These are phyloP conservation scores for Cotesia glomerata DNA, from an alignment of 1,140 invertebrate species.

Conservation along the genomic window DNA sequence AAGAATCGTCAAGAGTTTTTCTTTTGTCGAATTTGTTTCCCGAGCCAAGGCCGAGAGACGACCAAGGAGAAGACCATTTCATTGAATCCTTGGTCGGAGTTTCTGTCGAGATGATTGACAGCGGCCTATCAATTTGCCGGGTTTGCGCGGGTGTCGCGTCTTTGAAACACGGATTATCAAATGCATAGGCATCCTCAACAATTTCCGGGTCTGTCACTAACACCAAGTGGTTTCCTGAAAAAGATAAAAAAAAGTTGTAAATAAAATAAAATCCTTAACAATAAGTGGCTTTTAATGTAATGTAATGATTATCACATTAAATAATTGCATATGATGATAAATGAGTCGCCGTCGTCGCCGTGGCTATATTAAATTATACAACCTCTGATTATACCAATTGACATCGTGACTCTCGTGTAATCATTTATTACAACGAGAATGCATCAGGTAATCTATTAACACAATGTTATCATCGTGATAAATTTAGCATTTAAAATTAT, in stretches of 20 bases:
- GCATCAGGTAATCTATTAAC: background rate
- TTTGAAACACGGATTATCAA: conserved; percentile 81
- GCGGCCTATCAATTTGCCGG: conserved; percentile 53
- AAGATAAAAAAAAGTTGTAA: conserved; percentile 23
- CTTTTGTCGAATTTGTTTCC: conserved; percentile 63
- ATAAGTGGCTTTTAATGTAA: conserved; percentile 2
- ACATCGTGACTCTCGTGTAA: conserved; percentile 10
- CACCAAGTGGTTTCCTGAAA: conserved; percentile 74
- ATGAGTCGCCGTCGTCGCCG: background rate
- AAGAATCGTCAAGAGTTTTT: conserved; percentile 71
- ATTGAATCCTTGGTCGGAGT: conserved; percentile 57
- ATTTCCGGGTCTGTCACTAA: conserved; percentile 75
- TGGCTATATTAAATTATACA: conserved; percentile 4
- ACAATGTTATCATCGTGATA: background rate
- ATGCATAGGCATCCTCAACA: conserved; percentile 76
- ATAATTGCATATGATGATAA: background rate
- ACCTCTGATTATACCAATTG: conserved; percentile 10
- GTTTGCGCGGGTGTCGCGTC: conserved; percentile 54
- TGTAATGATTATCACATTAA: conserved; percentile 14
- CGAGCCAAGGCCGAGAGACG: conserved; percentile 60
- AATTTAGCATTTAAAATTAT: background rate
- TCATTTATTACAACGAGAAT: background rate
- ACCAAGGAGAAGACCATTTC: conserved; percentile 63
- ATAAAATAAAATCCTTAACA: background rate
- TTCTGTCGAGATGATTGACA: conserved; percentile 51